A percentile compares a stretch with the other conserved stretches of the same genome.
Conservation (phyloP, 2,797 vertebrate genomes). For the Chromis chromis region DNA sequence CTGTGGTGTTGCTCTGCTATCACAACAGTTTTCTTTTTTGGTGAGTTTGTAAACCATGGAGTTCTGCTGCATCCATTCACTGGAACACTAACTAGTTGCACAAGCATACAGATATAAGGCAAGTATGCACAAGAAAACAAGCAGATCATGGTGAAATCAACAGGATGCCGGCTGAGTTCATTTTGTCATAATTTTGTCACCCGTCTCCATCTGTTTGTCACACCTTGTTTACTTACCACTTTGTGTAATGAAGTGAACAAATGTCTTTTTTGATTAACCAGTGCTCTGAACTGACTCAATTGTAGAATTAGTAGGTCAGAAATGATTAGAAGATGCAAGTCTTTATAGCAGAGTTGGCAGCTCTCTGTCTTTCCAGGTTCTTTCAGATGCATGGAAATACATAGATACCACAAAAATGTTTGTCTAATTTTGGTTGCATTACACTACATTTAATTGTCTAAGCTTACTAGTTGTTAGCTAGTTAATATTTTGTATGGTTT, state of each 20-base stretch:
- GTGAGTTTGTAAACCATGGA: constrained; percentile 33
- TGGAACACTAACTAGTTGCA: constrained; percentile 25
- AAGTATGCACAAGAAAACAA: constrained; percentile 18
- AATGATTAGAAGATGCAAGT: constrained; percentile 34
- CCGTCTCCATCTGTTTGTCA: constrained; percentile 64
- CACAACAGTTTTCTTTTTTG: constrained; percentile 41
- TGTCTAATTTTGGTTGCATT: background rate
- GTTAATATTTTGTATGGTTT: too few relatives aligned
- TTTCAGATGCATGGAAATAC: background rate
- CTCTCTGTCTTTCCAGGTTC: background rate
- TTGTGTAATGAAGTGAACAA: constrained; percentile 40
- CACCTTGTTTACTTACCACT: constrained; percentile 60
- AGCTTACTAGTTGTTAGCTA: too few relatives aligned
- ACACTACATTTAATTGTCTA: background rate
- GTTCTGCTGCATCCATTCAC: constrained; percentile 34
- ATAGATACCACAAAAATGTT: background rate
- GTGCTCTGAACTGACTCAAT: constrained; percentile 42
- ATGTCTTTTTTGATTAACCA: constrained; percentile 55
- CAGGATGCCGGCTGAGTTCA: constrained; percentile 55
- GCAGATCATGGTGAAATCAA: constrained; percentile 37
- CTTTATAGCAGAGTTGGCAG: constrained; percentile 18
- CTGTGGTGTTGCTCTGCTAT: constrained; percentile 28
- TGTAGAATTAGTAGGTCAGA: constrained; percentile 47
- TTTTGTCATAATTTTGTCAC: constrained; percentile 48
- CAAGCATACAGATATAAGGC: constrained; percentile 8